phyloP scores from a whole-genome alignment of 2,113 vertebrate genomes.

The Rhinoptilus africanus region DNA sequence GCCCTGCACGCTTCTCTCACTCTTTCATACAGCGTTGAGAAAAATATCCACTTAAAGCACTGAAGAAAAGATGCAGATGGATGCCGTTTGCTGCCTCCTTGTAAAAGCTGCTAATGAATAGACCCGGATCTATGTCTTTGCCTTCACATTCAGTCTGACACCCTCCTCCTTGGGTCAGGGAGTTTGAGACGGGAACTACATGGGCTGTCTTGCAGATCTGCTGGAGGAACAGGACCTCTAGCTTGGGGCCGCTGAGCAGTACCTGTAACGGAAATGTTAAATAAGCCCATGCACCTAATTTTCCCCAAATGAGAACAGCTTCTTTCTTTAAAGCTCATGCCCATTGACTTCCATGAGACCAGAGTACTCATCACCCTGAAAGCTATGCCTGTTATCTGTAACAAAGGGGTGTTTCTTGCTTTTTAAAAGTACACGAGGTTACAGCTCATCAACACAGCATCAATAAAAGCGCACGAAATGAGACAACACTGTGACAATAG shows the following conservation, averaged over 20 bases:
- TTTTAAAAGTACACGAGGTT: slow-evolving; percentile 4
- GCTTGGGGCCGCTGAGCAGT: not conserved
- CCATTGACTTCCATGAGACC: not conserved
- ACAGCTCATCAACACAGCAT: not conserved
- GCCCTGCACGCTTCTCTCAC: not conserved
- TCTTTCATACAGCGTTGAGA: accelerated
- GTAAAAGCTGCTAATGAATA: not conserved
- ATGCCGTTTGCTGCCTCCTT: not conserved
- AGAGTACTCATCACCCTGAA: not conserved
- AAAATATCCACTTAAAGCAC: not conserved
- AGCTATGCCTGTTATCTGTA: not conserved
- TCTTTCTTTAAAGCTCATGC: not conserved
- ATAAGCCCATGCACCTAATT: not conserved
- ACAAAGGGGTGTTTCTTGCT: not conserved
- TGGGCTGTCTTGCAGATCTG: not conserved
- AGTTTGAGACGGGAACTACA: not conserved
- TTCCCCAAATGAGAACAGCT: not conserved
- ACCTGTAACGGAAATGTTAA: not conserved
- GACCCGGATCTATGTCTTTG: not conserved
- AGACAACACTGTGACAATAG: not conserved
- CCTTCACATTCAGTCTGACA: not conserved
- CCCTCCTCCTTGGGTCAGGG: not conserved
- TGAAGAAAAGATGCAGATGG: not conserved
- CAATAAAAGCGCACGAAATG: not conserved
- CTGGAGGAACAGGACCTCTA: not conserved